Base-by-base conservation (phyloP, 2,797 vertebrate genomes). In the Sus cebifrons region DNA sequence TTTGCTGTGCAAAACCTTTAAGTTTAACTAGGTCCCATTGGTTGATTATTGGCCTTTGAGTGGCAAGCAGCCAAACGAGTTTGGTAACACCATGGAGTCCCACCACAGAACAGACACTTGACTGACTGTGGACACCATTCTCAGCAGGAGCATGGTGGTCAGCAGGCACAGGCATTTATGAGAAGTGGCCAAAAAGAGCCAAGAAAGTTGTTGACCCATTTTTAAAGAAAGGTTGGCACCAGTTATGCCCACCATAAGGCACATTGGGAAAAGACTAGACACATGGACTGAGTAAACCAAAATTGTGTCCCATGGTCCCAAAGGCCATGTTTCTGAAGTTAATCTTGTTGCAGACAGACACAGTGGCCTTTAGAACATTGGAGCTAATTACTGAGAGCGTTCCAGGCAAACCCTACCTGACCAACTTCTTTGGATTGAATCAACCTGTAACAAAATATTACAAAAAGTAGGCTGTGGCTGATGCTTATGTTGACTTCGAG, bases 61-160 rank as follows among this genome's bases (percentile, higher is more conserved):
- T 49, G 44, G 44, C 44, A 10, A 7, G 44, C 44, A 49, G 44
- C 44, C 6, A 49, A 49, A 49, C 44, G 44, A 49, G 44, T 49
- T 49, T 49, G 44, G 44, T 49, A 49, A 49, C 44, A 49, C 44
- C 23, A 54, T n/a, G 71, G 64, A 58, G 60, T 49, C 44, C 58
- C 65, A 25, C 27, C 25, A 40, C 5, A 52, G 8, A 14, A 32
- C 14, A 77, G 6, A 29, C n/a, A 10, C 7, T 11, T 14, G 1
- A 10, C 11, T 29, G 18, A 12, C 2, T 20, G 29, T 1, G 0
- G n/a, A 36, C 0, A 2, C 36, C 5, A 6, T 21, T 21, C 29
- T 91, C 67, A 29, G 29, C 15, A 54, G 56, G 9, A 14, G 13
- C 25, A 23, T 17, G 2, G 44, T 54, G n/a, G 25, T 52, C 32